Base-by-base conservation (phyloP, 2,888 invertebrate genomes). In the Mellilla xanthometata region DNA sequence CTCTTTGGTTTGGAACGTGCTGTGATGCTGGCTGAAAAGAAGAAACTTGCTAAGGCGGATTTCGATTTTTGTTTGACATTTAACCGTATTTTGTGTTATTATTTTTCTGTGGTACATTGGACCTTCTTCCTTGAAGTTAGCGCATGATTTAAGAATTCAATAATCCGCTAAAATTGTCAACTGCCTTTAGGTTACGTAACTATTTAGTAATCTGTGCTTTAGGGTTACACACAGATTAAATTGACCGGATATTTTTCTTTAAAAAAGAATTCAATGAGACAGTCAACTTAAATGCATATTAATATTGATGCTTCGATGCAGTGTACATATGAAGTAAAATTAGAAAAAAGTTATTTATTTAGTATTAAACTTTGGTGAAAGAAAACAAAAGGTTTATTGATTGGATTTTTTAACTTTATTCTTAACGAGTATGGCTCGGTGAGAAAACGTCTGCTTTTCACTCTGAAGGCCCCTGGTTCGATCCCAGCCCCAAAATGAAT, bases 31-130 rank as follows among this genome's bases (percentile, higher is more conserved):
- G 54, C 62, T 80, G 75, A 76, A 81, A 75, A 66, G 59, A 73
- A 64, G 66, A 69, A 86, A 85, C 86, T 75, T 61, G 86, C 85
- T 86, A 70, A 70, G 60, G 74, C 69, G 62, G 72, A 75, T 68
- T 77, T 69, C 58, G 62, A 68, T 65, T 69, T 70, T 67, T 68
- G 72, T 69, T 67, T 65, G 59, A 60, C 59, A 49, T 66, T 50
- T 46, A 49, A 29, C 28, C 55, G 38, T 42, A 64, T 60, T 60
- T 53, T 49, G 38, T 62, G 48, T 49, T 40, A 49, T 54, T 47
- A 50, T 45, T 55, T 49, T 45, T 34, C 10, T 50, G 52, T 31
- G 42, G 40, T 52, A 53, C 29, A 48, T 49, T 47, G 34, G 32
- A 41, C 52, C 58, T 39, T 62, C 44, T 52, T 35, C 10, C 19